Conservation (phyloP, 2,888 invertebrate genomes). For the Horisme vitalbata region DNA sequence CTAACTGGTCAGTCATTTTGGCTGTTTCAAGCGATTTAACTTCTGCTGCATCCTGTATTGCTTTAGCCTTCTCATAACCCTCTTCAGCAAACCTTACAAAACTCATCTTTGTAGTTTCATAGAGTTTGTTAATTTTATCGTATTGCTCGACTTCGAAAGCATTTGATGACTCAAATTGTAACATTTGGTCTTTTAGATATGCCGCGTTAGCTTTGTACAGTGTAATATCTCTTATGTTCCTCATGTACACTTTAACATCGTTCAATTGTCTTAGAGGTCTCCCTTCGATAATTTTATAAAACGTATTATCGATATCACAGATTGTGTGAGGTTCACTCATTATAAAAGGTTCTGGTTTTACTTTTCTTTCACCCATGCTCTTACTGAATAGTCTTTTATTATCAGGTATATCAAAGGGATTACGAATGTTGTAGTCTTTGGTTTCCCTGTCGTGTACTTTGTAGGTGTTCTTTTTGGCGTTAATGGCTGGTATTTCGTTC, state of each 20-base stretch:
- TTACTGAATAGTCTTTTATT: conserved; percentile 31
- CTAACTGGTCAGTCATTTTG: conserved; percentile 32
- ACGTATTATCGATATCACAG: conserved; percentile 43
- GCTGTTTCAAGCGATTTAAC: conserved; percentile 27
- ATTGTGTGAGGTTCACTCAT: conserved; percentile 41
- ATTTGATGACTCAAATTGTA: conserved; percentile 34
- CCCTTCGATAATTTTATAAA: conserved; percentile 47
- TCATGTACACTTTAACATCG: conserved; percentile 44
- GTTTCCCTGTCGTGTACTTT: conserved; percentile 23
- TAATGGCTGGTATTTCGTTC: conserved; percentile 19
- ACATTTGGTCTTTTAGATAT: conserved; percentile 41
- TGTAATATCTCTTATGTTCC: conserved; percentile 41
- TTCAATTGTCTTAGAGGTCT: conserved; percentile 40
- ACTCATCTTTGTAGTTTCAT: conserved; percentile 25
- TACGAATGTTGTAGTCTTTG: conserved; percentile 24
- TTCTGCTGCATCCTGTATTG: conserved; percentile 31
- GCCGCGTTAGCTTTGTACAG: conserved; percentile 40
- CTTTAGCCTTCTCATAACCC: conserved; percentile 36
- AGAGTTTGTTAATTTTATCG: conserved; percentile 25
- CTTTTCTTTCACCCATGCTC: conserved; percentile 25
- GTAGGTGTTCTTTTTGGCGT: conserved; percentile 8
- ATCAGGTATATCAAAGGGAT: conserved; percentile 39
- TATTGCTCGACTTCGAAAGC: conserved; percentile 34
- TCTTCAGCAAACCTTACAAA: conserved; percentile 39
- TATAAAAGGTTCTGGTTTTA: conserved; percentile 34